A percentile compares a stretch with the other conserved stretches of the same genome.
Conservation (phyloP, 64 coral and sea anemone species). For the Montipora sp. region DNA sequence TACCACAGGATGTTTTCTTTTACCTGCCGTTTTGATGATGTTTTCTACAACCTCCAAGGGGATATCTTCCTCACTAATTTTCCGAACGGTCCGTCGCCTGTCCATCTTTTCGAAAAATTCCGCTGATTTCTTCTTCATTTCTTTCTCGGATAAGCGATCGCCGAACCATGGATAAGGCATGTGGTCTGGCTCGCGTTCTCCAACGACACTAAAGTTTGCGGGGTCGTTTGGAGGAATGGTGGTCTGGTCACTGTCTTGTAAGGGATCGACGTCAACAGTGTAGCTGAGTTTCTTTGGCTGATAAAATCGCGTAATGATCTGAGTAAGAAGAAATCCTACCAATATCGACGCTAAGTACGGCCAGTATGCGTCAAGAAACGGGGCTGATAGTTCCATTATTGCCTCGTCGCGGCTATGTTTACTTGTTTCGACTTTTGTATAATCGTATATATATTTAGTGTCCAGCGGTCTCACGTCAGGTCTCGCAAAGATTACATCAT, state of each 20-base stretch:
- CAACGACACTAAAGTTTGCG: background rate
- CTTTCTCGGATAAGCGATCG: conserved; percentile 51
- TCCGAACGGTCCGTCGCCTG: conserved; percentile 73
- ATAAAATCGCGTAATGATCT: conserved; percentile 30
- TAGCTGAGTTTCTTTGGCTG: background rate
- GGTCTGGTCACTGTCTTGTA: conserved; percentile 32
- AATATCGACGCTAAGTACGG: conserved; percentile 70
- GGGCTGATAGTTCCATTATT: conserved; percentile 72
- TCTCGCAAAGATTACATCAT: too few relatives aligned
- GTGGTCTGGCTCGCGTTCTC: background rate
- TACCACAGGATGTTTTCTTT: too few relatives aligned
- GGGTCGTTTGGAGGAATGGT: background rate
- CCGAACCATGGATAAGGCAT: conserved; percentile 81
- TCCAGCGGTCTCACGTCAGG: too few relatives aligned
- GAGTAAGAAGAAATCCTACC: conserved; percentile 42
- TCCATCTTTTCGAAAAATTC: conserved; percentile 94
- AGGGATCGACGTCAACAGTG: conserved; percentile 66
- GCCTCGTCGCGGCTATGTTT: too few relatives aligned
- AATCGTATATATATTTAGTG: too few relatives aligned
- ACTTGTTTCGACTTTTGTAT: too few relatives aligned
- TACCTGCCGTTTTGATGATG: conserved; percentile 85
- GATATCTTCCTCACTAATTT: conserved; percentile 67
- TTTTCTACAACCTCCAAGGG: conserved; percentile 83
- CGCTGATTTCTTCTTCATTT: conserved; percentile 64
- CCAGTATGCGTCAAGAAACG: conserved; percentile 80